These are phyloP conservation scores for Podarcis muralis DNA, from an alignment of 2,113 vertebrate genomes.

Conservation along the genomic window DNA sequence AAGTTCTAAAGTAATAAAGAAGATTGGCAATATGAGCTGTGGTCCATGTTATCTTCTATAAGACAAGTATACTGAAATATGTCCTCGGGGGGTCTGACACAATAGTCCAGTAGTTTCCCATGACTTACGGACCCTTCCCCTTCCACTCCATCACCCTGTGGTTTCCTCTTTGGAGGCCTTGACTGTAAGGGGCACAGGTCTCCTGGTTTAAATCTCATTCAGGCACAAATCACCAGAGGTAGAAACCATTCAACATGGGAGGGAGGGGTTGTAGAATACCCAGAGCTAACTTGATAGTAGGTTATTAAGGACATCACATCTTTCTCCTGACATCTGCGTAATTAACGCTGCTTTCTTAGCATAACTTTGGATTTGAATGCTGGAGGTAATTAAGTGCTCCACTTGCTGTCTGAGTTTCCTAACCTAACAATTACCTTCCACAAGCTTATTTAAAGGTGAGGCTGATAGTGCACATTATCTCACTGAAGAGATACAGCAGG, in stretches of 20 bases:
- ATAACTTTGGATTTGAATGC: not conserved
- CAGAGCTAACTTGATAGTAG: not conserved
- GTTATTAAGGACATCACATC: not conserved
- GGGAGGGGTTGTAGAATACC: not conserved
- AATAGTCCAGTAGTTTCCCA: too few species aligned
- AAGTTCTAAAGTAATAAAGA: conserved; percentile 16
- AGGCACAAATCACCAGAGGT: not conserved
- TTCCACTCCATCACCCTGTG: too few species aligned
- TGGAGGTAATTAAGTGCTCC: not conserved
- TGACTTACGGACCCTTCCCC: not conserved
- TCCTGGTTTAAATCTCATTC: not conserved
- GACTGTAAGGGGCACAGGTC: too few species aligned
- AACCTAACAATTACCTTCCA: conserved; percentile 17
- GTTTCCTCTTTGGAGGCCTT: not conserved
- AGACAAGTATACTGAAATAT: conserved; percentile 47
- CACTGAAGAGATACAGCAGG: not conserved
- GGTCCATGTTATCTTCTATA: conserved; percentile 46
- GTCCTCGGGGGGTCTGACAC: not conserved
- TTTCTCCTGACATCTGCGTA: not conserved
- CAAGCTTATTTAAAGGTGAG: not conserved
- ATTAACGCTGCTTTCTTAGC: not conserved
- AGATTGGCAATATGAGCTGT: conserved; percentile 47
- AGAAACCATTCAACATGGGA: not conserved
- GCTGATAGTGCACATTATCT: not conserved
- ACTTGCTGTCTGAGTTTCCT: not conserved